A percentile compares a stretch with the other conserved stretches of the same genome.
phyloP scores from a whole-genome alignment of 2,113 vertebrate species.

The Stegostoma tigrinum region DNA sequence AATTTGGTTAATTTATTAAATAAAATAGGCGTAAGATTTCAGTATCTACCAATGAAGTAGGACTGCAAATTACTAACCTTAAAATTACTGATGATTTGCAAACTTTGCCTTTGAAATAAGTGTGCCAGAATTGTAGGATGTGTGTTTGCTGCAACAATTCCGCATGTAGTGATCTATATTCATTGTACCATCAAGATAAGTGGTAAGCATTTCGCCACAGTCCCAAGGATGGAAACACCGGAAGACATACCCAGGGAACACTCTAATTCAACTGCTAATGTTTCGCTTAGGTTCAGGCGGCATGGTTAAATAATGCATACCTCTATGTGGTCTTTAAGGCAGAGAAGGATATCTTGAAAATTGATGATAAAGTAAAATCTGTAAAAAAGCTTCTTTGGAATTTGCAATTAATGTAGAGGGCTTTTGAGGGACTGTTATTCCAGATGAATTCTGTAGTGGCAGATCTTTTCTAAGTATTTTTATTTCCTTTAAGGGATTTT shows the following conservation, averaged over 20 bases:
- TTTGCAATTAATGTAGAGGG: not conserved
- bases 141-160: not conserved
- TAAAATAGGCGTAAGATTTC: not conserved
- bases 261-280: not conserved
- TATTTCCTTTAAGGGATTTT: constrained; percentile 71
- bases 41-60: not conserved
- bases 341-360: not conserved
- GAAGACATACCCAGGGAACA: not conserved
- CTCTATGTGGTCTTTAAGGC: not conserved
- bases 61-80: not conserved
- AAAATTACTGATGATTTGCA: not conserved
- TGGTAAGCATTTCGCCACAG: too few species aligned
- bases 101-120: not conserved
- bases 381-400: not conserved
- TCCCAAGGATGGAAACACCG: not conserved
- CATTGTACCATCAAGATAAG: not conserved
- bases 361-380: not conserved
- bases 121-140: not conserved
- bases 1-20: not conserved
- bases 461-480: not conserved
- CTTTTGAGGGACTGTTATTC: not conserved
- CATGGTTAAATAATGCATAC: not conserved
- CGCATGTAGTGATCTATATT: not conserved
- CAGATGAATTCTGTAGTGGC: not conserved
- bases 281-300: not conserved